Evolutionary conservation across 35 echinoderm and acorn worm species (phyloP).

Genomic region (Stichopus chloronotus): DNA sequence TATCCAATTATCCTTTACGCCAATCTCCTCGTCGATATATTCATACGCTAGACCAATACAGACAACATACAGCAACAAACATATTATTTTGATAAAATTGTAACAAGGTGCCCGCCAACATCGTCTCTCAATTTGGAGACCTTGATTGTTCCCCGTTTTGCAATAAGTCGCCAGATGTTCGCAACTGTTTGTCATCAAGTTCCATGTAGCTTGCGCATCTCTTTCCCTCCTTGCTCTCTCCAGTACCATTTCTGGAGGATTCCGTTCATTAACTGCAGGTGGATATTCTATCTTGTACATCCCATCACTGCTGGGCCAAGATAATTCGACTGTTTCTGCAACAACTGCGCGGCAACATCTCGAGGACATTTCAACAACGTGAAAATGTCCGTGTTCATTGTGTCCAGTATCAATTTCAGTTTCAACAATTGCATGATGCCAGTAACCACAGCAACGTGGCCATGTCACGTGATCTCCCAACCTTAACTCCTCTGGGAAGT

Average conservation of each 20-base stretch:
- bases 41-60: no score
- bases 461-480: not conserved
- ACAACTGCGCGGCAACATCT: no score
- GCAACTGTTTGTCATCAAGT: not conserved
- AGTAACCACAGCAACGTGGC: conserved; percentile 1
- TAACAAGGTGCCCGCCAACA: no score
- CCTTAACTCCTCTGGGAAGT: not conserved
- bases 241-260: not conserved
- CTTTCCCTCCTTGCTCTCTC: not conserved
- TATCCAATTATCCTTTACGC: no score
- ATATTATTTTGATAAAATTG: no score
- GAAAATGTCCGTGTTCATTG: no score
- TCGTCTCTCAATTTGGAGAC: not conserved
- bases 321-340: no score
- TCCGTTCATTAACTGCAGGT: not conserved
- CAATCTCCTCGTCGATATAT: no score
- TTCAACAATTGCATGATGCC: conserved; percentile 8
- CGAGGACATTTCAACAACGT: no score
- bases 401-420: not conserved
- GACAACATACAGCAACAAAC: no score
- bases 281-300: conserved; percentile 11
- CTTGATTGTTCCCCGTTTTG: not conserved
- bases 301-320: no score
- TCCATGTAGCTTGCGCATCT: not conserved
- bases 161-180: not conserved